phyloP scores from a whole-genome alignment of 2,797 vertebrate species.

The Fistularia commersonii region DNA sequence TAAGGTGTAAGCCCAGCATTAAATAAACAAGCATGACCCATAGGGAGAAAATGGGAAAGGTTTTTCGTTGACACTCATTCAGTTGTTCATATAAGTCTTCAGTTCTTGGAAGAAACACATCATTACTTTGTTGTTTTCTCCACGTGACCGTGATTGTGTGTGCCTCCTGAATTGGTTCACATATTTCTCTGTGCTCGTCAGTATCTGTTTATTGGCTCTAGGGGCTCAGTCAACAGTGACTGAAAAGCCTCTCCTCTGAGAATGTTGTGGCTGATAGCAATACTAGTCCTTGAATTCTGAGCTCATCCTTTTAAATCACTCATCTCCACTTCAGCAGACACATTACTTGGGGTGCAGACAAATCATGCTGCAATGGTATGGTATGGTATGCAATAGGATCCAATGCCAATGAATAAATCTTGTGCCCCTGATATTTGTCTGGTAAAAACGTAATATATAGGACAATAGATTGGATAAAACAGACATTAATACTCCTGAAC shows the following conservation, averaged over 20 bases:
- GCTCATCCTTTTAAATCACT: constrained; percentile 68
- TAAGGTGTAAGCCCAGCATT: constrained; percentile 48
- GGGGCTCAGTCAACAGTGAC: constrained; percentile 33
- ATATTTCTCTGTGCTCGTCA: constrained; percentile 40
- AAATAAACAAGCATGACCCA: constrained; percentile 59
- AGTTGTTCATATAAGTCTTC: constrained; percentile 25
- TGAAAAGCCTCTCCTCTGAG: constrained; percentile 51
- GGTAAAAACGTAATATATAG: too few species aligned
- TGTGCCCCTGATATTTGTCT: too few species aligned
- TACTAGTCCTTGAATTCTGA: constrained; percentile 62
- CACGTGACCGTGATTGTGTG: constrained; percentile 12
- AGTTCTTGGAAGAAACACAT: constrained; percentile 26
- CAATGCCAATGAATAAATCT: constrained; percentile 13
- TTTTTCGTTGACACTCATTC: constrained; percentile 20
- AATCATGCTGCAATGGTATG: constrained; percentile 10
- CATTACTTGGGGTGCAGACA: constrained; percentile 44
- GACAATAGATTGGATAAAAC: too few species aligned
- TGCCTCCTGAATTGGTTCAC: constrained; percentile 37
- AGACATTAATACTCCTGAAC: too few species aligned
- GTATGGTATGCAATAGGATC: constrained; percentile 21
- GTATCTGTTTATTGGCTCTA: constrained; percentile 37
- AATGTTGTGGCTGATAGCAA: constrained; percentile 57
- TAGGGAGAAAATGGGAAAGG: constrained; percentile 14
- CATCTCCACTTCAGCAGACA: constrained; percentile 51
- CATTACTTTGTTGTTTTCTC: constrained; percentile 32